Percentiles rank a stretch among this genome's conserved stretches.
Evolutionary conservation across 2,888 invertebrate species (phyloP).

Genomic region (Parelbella ahira): DNA sequence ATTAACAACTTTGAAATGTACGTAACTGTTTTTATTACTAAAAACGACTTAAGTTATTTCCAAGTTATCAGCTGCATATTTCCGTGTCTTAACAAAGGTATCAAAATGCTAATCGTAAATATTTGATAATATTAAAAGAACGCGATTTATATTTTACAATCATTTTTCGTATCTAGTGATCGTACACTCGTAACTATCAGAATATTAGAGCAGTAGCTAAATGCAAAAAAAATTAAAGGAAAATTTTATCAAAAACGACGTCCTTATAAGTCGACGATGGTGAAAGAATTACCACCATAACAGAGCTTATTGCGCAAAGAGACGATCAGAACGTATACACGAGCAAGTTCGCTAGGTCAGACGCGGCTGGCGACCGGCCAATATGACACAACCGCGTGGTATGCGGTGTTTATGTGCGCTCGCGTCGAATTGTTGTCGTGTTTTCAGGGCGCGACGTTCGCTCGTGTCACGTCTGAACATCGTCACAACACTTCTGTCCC

Average conservation of each 20-base stretch:
- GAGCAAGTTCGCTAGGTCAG: conserved; percentile 66
- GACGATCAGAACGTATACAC: conserved; percentile 26
- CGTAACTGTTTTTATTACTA: too few species aligned
- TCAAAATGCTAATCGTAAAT: too few species aligned
- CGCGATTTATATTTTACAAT: too few species aligned
- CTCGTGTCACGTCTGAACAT: conserved; percentile 11
- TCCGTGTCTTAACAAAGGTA: too few species aligned
- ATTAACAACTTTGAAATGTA: too few species aligned
- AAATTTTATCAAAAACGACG: background rate
- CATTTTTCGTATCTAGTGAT: too few species aligned
- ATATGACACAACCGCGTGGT: conserved; percentile 65
- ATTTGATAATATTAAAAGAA: too few species aligned
- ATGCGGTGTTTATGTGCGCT: conserved; percentile 66
- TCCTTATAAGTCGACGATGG: background rate
- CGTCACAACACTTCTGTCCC: conserved; percentile 16
- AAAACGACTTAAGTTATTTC: too few species aligned
- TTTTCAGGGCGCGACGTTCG: conserved; percentile 28
- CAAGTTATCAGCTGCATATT: too few species aligned
- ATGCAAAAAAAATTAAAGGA: too few species aligned
- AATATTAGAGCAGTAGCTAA: too few species aligned
- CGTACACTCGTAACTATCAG: too few species aligned
- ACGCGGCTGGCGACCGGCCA: conserved; percentile 57
- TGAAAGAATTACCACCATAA: conserved; percentile 29
- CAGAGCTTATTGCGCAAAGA: conserved; percentile 24
- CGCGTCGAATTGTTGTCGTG: conserved; percentile 52